Evolutionary conservation across 2,797 vertebrate genomes (phyloP).

Genomic region (Cyprinella venusta): DNA sequence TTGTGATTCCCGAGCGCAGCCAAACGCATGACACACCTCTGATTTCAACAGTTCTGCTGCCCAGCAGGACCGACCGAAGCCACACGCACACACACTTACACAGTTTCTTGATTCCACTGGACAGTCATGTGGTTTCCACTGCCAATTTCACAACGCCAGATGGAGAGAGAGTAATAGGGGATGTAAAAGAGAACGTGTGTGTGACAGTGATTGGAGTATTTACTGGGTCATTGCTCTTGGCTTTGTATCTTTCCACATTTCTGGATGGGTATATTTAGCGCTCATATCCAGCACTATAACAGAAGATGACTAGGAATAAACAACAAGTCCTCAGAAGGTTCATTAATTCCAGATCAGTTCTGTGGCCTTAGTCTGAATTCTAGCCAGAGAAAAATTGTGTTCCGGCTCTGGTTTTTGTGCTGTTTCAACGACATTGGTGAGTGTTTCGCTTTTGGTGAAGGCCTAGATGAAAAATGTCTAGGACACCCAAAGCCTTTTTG

Average conservation of each 20-base stretch:
- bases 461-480: not conserved
- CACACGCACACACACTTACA: conserved; percentile 21
- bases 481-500: not conserved
- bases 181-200: conserved; percentile 18
- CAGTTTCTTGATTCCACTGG: conserved; percentile 17
- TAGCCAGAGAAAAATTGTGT: not conserved
- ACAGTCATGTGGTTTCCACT: conserved; percentile 18
- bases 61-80: not conserved
- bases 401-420: not conserved
- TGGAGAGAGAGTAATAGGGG: conserved; percentile 41
- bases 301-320: conserved; percentile 35
- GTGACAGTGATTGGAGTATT: conserved; percentile 42
- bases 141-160: conserved; percentile 33
- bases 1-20: conserved; percentile 15
- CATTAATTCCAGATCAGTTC: conserved; percentile 11
- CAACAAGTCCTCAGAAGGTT: conserved; percentile 23
- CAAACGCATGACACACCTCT: conserved; percentile 30
- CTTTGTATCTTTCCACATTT: conserved; percentile 42
- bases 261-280: conserved; percentile 48
- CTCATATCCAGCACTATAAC: not conserved
- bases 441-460: not conserved
- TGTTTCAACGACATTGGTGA: not conserved
- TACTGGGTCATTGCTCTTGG: conserved; percentile 52
- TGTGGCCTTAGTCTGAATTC: not conserved
- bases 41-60: conserved; percentile 33